Conservation (phyloP, 1,140 invertebrate species). For the Lysiphlebus fabarum region DNA sequence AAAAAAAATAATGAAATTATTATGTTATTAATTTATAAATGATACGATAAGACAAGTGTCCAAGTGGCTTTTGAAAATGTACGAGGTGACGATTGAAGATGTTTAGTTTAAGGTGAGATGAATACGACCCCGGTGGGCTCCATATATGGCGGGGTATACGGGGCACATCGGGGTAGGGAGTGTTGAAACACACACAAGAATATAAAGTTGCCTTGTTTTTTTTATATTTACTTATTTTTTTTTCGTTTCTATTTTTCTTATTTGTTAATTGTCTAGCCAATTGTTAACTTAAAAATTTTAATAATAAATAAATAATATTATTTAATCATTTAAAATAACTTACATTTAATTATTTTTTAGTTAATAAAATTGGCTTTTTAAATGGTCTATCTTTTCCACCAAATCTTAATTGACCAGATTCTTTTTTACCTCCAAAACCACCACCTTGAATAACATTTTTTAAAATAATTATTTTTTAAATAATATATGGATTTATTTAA, state of each 20-base stretch:
- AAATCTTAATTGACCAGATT: conserved; percentile 85
- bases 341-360: background rate
- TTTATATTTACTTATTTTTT: too few relatives aligned
- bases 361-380: conserved; percentile 59
- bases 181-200: conserved; percentile 30
- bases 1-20: too few relatives aligned
- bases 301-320: background rate
- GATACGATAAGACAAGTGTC: too few relatives aligned
- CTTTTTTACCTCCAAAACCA: conserved; percentile 82
- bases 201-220: conserved; percentile 24
- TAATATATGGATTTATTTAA: background rate
- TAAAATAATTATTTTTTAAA: conserved; percentile 9
- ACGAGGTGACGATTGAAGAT: background rate
- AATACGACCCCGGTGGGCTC: conserved; percentile 31
- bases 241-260: conserved; percentile 7
- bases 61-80: too few relatives aligned
- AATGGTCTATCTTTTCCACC: conserved; percentile 76
- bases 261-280: conserved; percentile 4
- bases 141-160: conserved; percentile 42
- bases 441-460: conserved; percentile 56
- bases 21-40: too few relatives aligned
- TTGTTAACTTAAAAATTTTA: conserved; percentile 4
- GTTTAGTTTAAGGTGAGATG: conserved; percentile 7
- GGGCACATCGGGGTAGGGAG: conserved; percentile 30
- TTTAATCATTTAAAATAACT: background rate